Evolutionary conservation across 2,888 invertebrate genomes (phyloP).

Genomic region (Xanthorhoe spadicearia): DNA sequence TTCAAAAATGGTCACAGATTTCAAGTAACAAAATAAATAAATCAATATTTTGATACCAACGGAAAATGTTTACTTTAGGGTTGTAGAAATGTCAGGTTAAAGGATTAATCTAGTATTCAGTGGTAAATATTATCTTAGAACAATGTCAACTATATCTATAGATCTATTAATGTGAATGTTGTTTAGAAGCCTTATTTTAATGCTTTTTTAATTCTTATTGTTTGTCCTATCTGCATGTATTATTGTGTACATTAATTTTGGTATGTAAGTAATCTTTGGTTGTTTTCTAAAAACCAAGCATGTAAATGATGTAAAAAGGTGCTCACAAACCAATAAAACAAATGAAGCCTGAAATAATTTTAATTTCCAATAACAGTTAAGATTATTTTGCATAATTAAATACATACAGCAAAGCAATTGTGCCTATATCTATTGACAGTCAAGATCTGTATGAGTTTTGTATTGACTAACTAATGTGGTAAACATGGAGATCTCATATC

Average conservation of each 20-base stretch:
- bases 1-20: background rate
- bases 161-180: background rate
- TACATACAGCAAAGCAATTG: no score
- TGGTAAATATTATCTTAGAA: background rate
- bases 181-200: background rate
- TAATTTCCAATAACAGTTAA: background rate
- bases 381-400: no score
- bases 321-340: background rate
- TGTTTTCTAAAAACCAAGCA: background rate
- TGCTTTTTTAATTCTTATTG: background rate
- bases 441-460: no score
- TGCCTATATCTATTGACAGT: no score
- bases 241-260: background rate
- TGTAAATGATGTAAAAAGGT: background rate
- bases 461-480: no score
- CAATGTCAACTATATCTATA: background rate
- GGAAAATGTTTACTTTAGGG: background rate
- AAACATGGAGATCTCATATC: no score
- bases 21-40: background rate
- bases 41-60: background rate
- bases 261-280: background rate
- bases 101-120: background rate
- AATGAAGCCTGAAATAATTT: background rate
- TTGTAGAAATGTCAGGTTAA: no score
- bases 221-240: background rate